These are phyloP conservation scores for Tuta absoluta DNA, from an alignment of 2,888 invertebrate species.

Conservation along the genomic window DNA sequence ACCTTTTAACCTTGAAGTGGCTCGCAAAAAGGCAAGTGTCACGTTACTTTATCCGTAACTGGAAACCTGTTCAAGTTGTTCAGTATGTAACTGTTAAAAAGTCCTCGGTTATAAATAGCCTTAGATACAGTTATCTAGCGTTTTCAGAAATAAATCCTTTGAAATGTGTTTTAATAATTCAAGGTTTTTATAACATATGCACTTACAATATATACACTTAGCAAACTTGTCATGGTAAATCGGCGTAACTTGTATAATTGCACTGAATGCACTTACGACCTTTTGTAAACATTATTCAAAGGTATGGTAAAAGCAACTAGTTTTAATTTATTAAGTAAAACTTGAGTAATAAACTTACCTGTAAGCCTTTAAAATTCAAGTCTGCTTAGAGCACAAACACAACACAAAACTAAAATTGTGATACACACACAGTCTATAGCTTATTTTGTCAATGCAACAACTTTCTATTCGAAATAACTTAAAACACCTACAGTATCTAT, in stretches of 20 bases:
- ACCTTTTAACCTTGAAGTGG: constrained; percentile 19
- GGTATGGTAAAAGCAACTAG: neutral
- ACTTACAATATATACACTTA: neutral
- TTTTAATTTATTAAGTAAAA: neutral
- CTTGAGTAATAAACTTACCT: constrained; percentile 41
- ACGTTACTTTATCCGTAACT: constrained; percentile 19
- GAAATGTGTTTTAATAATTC: neutral
- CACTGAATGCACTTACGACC: constrained; percentile 4
- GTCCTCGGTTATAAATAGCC: constrained; percentile 15
- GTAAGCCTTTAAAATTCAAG: constrained; percentile 49
- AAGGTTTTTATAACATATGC: neutral
- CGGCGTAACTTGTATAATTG: neutral
- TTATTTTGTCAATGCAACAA: constrained; percentile 58
- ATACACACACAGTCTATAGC: constrained; percentile 49
- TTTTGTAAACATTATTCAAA: neutral
- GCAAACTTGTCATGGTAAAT: neutral
- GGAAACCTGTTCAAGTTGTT: constrained; percentile 20
- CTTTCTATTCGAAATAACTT: constrained; percentile 54
- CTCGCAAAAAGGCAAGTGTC: constrained; percentile 22
- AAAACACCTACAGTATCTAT: neutral
- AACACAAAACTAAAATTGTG: constrained; percentile 55
- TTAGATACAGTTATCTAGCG: constrained; percentile 2
- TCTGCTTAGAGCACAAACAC: constrained; percentile 57
- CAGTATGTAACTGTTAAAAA: constrained; percentile 18
- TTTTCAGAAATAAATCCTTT: neutral